Conservation (phyloP, 2,797 vertebrate species). For the Chrosomus eos region DNA sequence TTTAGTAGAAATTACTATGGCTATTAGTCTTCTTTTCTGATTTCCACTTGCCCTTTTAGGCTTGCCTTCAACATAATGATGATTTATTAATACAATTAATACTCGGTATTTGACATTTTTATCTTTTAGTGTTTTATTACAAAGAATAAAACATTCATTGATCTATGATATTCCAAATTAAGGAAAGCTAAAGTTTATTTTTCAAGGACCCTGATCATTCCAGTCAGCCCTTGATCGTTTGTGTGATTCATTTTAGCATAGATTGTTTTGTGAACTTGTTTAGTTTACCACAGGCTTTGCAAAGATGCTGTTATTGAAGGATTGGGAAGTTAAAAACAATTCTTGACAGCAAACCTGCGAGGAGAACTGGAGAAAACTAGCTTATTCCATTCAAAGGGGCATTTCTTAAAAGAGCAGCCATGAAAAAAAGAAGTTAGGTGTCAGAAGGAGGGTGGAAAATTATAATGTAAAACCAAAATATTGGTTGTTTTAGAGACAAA, state of each 20-base stretch:
- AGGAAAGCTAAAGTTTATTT: background rate
- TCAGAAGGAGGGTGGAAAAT: no score
- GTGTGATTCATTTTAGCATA: background rate
- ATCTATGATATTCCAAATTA: background rate
- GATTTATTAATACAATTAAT: conserved; percentile 3
- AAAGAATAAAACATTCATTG: background rate
- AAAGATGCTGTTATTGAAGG: background rate
- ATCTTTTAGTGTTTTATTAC: background rate
- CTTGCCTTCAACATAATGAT: conserved; percentile 15
- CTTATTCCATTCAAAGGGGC: background rate
- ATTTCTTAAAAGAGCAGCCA: background rate
- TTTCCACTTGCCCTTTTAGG: conserved; percentile 15
- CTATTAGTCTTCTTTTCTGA: conserved; percentile 11
- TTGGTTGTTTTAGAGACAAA: background rate
- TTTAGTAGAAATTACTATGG: conserved; percentile 27
- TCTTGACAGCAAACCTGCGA: background rate
- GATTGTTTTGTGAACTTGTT: background rate
- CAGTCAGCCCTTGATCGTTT: background rate
- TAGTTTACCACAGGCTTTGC: background rate
- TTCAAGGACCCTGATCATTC: background rate
- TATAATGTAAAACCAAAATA: background rate
- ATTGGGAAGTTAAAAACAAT: background rate
- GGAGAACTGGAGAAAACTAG: background rate
- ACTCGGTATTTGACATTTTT: background rate
- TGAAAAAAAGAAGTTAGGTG: no score